These are phyloP conservation scores for Acanthurus tractus DNA, from an alignment of 2,797 vertebrate species.

Conservation along the genomic window DNA sequence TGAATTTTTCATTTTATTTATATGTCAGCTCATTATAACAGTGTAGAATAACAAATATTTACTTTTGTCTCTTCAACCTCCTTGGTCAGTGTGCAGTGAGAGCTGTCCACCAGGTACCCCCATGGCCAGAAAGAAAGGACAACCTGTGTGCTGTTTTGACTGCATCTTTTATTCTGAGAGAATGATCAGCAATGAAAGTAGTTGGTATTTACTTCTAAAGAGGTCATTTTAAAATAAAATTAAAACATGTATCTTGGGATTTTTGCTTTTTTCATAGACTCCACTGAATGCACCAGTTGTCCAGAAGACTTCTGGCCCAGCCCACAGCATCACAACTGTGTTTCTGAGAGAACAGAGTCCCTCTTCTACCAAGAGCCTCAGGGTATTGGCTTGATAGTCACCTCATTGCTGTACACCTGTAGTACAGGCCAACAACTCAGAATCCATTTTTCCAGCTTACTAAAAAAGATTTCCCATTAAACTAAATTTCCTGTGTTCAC, in stretches of 20 bases:
- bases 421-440: slow-evolving; percentile 12
- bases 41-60: too few species aligned
- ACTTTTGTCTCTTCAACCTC: slow-evolving; percentile 33
- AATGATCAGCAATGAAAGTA: background rate
- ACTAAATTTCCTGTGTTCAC: slow-evolving; percentile 6
- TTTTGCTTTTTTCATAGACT: too few species aligned
- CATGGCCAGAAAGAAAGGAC: slow-evolving; percentile 61
- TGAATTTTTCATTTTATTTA: too few species aligned
- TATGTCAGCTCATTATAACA: too few species aligned
- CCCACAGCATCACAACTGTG: background rate
- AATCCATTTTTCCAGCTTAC: background rate
- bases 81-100: slow-evolving; percentile 77
- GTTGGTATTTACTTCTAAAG: background rate
- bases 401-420: background rate
- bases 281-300: background rate
- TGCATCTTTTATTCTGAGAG: slow-evolving; percentile 74
- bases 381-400: background rate
- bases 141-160: slow-evolving; percentile 82
- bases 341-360: background rate
- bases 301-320: slow-evolving; percentile 10
- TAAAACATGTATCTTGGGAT: too few species aligned
- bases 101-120: slow-evolving; percentile 79
- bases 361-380: slow-evolving; percentile 9
- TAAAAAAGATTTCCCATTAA: slow-evolving; percentile 9
- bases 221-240: too few species aligned